A percentile compares a stretch with the other conserved stretches of the same genome.
Evolutionary conservation across 2,888 invertebrate genomes (phyloP).

Genomic region (Dione vanillae): DNA sequence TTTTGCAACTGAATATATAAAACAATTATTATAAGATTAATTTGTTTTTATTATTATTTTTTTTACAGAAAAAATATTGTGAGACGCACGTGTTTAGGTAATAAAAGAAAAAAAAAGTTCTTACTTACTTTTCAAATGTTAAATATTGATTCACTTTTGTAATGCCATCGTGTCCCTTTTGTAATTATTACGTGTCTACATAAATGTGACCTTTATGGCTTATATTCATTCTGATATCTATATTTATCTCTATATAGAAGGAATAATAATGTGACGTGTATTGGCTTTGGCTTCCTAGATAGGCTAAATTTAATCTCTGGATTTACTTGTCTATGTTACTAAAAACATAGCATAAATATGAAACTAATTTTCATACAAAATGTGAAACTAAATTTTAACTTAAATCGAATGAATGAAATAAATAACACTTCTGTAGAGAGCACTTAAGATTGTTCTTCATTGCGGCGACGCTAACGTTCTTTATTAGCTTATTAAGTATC

Average conservation of each 20-base stretch:
- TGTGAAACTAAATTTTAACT: background rate
- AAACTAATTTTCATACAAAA: background rate
- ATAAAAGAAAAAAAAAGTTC: no score
- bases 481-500: background rate
- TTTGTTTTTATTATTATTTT: no score
- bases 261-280: no score
- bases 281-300: no score
- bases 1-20: background rate
- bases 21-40: no score
- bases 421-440: background rate
- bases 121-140: no score
- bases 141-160: no score
- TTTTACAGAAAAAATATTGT: background rate
- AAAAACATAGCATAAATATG: background rate
- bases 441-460: background rate
- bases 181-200: background rate
- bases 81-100: background rate
- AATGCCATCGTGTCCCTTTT: background rate
- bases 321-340: background rate
- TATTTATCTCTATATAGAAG: no score
- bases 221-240: no score
- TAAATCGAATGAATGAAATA: slow-evolving; percentile 2
- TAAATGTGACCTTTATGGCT: background rate
- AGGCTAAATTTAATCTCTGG: no score
- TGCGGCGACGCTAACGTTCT: background rate